These are phyloP conservation scores for Pheosia tremula DNA, from an alignment of 2,888 invertebrate species.

Conservation along the genomic window DNA sequence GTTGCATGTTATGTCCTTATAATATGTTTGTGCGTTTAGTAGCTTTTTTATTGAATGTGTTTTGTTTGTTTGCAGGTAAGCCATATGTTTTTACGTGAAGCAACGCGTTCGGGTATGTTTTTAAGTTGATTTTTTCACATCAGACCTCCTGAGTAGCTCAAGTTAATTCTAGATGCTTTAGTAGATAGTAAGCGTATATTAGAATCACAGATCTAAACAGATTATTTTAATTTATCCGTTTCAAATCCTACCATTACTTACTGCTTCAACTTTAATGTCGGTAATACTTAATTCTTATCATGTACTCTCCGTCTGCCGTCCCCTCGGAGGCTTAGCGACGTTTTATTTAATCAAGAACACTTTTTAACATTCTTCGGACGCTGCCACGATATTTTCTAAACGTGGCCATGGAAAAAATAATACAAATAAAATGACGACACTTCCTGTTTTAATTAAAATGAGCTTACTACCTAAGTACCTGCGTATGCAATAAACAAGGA, in stretches of 20 bases:
- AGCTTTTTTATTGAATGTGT: conserved; percentile 26
- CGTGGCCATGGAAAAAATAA: conserved; percentile 43
- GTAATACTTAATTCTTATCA: conserved; percentile 67
- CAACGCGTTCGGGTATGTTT: conserved; percentile 26
- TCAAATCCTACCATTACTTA: conserved; percentile 51
- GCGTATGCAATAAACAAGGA: neutral
- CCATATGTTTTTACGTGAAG: conserved; percentile 29
- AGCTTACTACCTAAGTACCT: neutral
- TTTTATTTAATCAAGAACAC: conserved; percentile 82
- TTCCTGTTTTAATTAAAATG: conserved; percentile 48
- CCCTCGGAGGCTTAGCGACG: conserved; percentile 61
- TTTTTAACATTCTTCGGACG: conserved; percentile 77
- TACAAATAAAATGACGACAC: conserved; percentile 45
- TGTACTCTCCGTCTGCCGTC: conserved; percentile 54
- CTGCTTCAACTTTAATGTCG: conserved; percentile 50
- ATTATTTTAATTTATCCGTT: conserved; percentile 44
- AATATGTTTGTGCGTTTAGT: conserved; percentile 25
- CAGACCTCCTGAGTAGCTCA: neutral
- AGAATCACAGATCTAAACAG: conserved; percentile 25
- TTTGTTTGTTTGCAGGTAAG: conserved; percentile 63
- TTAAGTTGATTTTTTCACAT: neutral
- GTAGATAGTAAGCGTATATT: neutral
- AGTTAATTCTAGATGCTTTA: neutral
- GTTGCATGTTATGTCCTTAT: conserved; percentile 44
- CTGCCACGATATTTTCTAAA: conserved; percentile 65